phyloP scores from a whole-genome alignment of 2,888 invertebrate species.

The Coenonympha glycerion region DNA sequence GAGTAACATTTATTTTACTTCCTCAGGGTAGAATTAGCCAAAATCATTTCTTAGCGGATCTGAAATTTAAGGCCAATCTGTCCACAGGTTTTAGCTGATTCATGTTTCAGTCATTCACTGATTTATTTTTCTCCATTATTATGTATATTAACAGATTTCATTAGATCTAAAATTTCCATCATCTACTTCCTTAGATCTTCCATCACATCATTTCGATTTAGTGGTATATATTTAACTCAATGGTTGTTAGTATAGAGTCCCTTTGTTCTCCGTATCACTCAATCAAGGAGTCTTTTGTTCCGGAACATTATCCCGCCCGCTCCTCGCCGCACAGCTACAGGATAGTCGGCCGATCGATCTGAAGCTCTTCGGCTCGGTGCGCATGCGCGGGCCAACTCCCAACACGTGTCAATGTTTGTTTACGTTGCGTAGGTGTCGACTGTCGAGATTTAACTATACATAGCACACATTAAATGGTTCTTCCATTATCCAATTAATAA shows the following conservation, averaged over 20 bases:
- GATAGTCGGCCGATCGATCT: constrained; percentile 26
- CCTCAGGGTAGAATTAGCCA: no score
- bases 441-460: neutral
- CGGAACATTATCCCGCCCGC: neutral
- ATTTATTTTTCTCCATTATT: neutral
- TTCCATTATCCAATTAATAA: neutral
- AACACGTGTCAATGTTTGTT: constrained; percentile 74
- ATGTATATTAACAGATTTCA: neutral
- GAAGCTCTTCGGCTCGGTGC: constrained; percentile 30
- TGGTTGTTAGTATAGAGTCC: neutral
- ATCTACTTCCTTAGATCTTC: no score
- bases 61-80: no score
- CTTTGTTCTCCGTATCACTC: constrained; percentile 5
- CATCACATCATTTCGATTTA: neutral
- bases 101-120: no score
- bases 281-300: constrained; percentile 20
- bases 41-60: no score
- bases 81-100: no score
- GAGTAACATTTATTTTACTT: no score
- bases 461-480: constrained; percentile 18
- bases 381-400: constrained; percentile 57
- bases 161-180: no score
- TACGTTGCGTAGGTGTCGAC: constrained; percentile 49
- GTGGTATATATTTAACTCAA: neutral
- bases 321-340: neutral